These are phyloP conservation scores for Digitonthophagus gazella DNA, from an alignment of 2,888 invertebrate species.

Conservation along the genomic window DNA sequence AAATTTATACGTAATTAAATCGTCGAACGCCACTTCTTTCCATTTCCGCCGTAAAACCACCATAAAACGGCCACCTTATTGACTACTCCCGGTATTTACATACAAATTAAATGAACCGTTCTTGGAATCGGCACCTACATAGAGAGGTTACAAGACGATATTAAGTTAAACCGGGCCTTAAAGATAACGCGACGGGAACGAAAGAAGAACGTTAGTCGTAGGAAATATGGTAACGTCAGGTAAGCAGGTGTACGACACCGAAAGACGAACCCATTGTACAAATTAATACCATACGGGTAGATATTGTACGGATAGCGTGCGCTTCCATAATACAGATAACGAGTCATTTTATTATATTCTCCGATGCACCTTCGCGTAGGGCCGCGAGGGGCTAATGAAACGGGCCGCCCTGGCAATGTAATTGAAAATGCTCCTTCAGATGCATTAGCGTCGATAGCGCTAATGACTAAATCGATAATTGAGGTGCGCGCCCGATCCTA, in stretches of 20 bases:
- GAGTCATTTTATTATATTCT: slow-evolving; percentile 3
- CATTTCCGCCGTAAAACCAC: not conserved
- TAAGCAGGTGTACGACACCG: slow-evolving; percentile 10
- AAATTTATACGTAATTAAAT: slow-evolving; percentile 10
- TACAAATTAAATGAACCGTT: not conserved
- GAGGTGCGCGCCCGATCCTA: slow-evolving; percentile 43
- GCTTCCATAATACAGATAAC: slow-evolving; percentile 5
- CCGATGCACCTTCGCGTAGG: slow-evolving; percentile 38
- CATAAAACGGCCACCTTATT: not conserved
- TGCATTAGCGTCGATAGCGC: slow-evolving; percentile 46
- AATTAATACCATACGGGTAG: slow-evolving; percentile 17
- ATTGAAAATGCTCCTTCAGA: slow-evolving; percentile 48
- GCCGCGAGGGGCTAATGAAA: slow-evolving; percentile 37
- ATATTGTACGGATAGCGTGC: slow-evolving; percentile 14
- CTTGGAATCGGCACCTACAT: not conserved
- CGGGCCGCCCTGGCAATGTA: slow-evolving; percentile 36
- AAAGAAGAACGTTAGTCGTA: not conserved
- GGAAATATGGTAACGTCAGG: not conserved
- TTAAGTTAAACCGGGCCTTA: not conserved
- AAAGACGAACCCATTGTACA: slow-evolving; percentile 11
- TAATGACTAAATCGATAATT: slow-evolving; percentile 54
- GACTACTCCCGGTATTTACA: not conserved
- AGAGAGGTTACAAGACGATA: not conserved
- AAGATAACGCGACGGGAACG: not conserved
- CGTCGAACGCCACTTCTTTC: not conserved